Conservation (phyloP, 2,113 vertebrate species). For the Panthera tigris region DNA sequence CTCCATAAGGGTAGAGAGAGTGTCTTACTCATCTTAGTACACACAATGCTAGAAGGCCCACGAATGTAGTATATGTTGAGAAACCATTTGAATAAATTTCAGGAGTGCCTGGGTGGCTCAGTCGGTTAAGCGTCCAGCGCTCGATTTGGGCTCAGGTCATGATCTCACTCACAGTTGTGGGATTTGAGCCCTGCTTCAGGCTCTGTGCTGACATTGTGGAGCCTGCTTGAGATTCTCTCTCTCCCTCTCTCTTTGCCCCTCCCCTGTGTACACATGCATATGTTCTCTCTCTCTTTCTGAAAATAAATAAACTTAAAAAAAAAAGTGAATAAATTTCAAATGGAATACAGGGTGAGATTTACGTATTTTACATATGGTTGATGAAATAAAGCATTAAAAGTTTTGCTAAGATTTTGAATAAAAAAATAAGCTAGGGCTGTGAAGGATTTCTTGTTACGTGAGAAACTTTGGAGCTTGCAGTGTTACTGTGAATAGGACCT, state of each 20-base stretch:
- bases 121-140: no score
- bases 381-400: background rate
- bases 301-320: no score
- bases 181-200: no score
- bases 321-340: background rate
- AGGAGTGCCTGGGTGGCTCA: background rate
- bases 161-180: no score
- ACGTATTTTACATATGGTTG: background rate
- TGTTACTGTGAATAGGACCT: background rate
- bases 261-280: no score
- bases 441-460: background rate
- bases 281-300: no score
- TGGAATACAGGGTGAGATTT: background rate
- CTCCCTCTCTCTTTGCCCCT: no score
- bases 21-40: background rate
- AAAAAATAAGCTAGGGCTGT: background rate
- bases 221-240: no score
- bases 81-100: slow-evolving; percentile 15
- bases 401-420: slow-evolving; percentile 17
- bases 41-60: background rate
- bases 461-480: background rate
- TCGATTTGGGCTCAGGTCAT: no score
- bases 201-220: no score
- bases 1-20: background rate
- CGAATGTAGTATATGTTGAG: background rate